Percentiles rank a stretch among this genome's conserved stretches.
These are phyloP conservation scores for Ariopsis seemanni DNA, from an alignment of 2,113 vertebrate species.

Conservation along the genomic window DNA sequence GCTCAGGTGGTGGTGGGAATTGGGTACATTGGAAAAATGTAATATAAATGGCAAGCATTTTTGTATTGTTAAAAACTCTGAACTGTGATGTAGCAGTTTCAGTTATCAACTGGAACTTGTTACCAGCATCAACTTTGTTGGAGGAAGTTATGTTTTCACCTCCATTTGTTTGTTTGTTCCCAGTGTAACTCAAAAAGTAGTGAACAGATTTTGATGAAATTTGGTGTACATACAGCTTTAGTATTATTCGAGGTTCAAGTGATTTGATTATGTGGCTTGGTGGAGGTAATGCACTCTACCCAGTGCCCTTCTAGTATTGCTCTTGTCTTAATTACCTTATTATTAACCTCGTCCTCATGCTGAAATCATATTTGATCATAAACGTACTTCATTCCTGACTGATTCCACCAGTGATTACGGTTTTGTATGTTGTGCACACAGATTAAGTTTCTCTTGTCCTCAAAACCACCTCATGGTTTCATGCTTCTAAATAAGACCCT, in stretches of 20 bases:
- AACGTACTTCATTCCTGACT: not conserved
- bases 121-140: too few relatives aligned
- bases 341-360: not conserved
- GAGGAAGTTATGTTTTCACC: too few relatives aligned
- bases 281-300: too few relatives aligned
- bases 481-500: not conserved
- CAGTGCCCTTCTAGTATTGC: not conserved
- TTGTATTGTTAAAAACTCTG: not conserved
- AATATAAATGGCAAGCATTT: not conserved
- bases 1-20: not conserved
- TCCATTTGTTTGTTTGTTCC: too few relatives aligned
- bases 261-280: too few relatives aligned
- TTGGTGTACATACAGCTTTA: too few relatives aligned
- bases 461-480: not conserved
- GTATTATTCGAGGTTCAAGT: too few relatives aligned
- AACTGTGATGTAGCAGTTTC: constrained; percentile 6
- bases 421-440: not conserved
- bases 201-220: too few relatives aligned
- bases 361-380: not conserved
- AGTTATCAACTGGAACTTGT: not conserved
- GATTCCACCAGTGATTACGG: not conserved
- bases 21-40: not conserved
- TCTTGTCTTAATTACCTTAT: not conserved
- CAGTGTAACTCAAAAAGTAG: too few relatives aligned
- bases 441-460: not conserved